These are phyloP conservation scores for Phalanger gymnotis DNA, from an alignment of 2,797 vertebrate species.

Conservation along the genomic window DNA sequence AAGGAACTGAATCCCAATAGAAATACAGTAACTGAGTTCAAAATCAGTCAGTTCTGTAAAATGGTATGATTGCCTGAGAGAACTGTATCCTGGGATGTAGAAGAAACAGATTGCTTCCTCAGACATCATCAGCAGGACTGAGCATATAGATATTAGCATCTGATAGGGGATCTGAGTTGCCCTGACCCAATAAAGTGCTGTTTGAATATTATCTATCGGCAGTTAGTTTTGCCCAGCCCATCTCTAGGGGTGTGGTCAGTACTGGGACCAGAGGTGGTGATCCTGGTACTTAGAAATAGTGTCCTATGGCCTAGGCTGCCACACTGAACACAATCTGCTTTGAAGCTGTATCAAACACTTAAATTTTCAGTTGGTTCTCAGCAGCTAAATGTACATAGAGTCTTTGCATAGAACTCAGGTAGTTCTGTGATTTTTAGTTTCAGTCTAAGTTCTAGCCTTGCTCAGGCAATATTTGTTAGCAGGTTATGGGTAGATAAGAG, in stretches of 20 bases:
- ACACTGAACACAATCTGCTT: neutral
- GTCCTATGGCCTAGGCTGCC: neutral
- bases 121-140: neutral
- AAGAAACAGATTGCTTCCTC: neutral
- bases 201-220: too few species aligned
- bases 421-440: neutral
- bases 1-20: neutral
- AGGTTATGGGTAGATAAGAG: neutral
- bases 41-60: neutral
- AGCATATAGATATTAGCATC: neutral
- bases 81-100: neutral
- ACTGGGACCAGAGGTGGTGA: neutral
- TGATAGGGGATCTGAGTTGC: too few species aligned
- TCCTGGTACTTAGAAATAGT: neutral
- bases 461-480: neutral
- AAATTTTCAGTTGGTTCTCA: neutral
- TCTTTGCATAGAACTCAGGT: too few species aligned
- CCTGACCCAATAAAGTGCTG: too few species aligned
- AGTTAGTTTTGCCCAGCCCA: too few species aligned
- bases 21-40: neutral
- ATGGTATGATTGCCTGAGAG: neutral
- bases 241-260: too few species aligned
- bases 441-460: neutral
- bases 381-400: neutral
- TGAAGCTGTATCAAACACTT: neutral